Base-by-base conservation (phyloP, 2,113 vertebrate genomes). In the Pipra filicauda region DNA sequence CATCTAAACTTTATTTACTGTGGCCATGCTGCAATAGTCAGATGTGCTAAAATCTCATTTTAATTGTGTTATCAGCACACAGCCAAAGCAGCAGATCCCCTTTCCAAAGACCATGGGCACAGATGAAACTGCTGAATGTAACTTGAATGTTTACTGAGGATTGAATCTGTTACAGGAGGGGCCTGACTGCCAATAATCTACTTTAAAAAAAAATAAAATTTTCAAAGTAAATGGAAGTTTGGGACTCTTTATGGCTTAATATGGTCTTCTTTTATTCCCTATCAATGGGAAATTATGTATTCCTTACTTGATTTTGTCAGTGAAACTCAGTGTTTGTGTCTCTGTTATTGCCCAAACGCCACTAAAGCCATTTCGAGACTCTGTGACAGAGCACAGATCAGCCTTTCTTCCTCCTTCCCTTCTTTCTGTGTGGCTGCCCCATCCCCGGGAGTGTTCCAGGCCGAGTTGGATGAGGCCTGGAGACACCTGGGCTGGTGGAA, bases 1-100 rank as follows among this genome's bases (percentile, higher is more conserved):
- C 81, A 72, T 65, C 69, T 49, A 12, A 66, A 61, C 44, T 85
- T 89, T 93, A 83, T 95, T 94, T 96, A 73, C 74, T 78, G 69
- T 65, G 66, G 44, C 59, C 52, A 48, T 57, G 65, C 73, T 69
- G 66, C 43, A 61, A 51, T 84, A 69, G 80, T 76, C 33, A 77
- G 66, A 77, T 59, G 64, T 85, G 76, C 59, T 89, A 46, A 85
- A 92, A 86, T 91, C 0, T 0, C 73, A 57, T 85, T 91, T 93
- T 94, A 84, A 89, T 67, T 62, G 72, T 37, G 26, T 57, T 61
- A 31, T 71, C 46, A 31, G 81, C 55, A 70, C 37, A 37, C 88
- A 93, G 55, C 23, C 91, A 77, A 67, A 65, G 66, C 82, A 78
- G 57, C 64, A 91, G 46, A 41, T 30, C 57, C 15, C 33, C 35